Evolutionary conservation across 1,140 invertebrate genomes (phyloP).

Genomic region (Neodiprion lecontei): DNA sequence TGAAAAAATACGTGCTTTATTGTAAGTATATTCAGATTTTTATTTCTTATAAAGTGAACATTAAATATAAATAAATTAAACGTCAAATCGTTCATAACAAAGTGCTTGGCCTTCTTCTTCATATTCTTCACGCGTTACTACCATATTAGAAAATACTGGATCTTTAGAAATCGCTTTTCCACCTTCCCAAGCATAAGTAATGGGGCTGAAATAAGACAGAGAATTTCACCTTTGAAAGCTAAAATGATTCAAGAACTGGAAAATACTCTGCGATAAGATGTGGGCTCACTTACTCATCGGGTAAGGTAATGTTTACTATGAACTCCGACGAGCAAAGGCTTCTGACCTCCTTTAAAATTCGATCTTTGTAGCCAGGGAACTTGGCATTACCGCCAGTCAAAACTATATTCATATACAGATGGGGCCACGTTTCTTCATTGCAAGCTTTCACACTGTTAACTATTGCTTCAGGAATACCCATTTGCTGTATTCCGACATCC

Average conservation of each 20-base stretch:
- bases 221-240: constrained; percentile 15
- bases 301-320: constrained; percentile 75
- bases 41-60: neutral
- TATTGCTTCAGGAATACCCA: constrained; percentile 93
- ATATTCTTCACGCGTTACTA: constrained; percentile 85
- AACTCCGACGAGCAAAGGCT: constrained; percentile 78
- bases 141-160: constrained; percentile 74
- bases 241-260: constrained; percentile 26
- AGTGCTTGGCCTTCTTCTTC: constrained; percentile 82
- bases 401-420: constrained; percentile 88
- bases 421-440: constrained; percentile 80
- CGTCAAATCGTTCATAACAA: constrained; percentile 75
- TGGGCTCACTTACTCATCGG: constrained; percentile 67
- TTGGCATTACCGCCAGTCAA: constrained; percentile 89
- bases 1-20: neutral
- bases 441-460: constrained; percentile 76
- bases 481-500: constrained; percentile 92
- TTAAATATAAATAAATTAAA: constrained; percentile 50
- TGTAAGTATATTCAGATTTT: neutral
- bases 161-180: constrained; percentile 79
- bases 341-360: constrained; percentile 83
- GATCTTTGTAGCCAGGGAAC: constrained; percentile 84
- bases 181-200: constrained; percentile 88
- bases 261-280: constrained; percentile 16
- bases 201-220: constrained; percentile 66